Evolutionary conservation across 2,888 invertebrate species (phyloP), one percentile per base, ranked within the genome.

Genomic region (Notodonta ziczac): DNA sequence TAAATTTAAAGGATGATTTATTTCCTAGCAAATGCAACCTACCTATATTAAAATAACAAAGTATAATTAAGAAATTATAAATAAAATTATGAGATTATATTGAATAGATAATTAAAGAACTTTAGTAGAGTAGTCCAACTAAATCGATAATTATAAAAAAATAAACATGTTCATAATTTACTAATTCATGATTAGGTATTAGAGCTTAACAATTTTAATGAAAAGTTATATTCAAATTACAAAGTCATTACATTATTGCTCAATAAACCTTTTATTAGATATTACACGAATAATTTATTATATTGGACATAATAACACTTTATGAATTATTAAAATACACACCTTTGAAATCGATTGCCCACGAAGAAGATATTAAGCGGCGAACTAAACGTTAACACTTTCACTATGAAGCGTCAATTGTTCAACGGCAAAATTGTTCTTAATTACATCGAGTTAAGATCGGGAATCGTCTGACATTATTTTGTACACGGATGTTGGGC

Each of bases 301-400:
- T 65, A 67, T 69, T 71, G 61, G 13, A 62, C 59, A 65, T 66
- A 64, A 70, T 71, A 68, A 64, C 68, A 67, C 62, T 70, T 60
- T 66, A 72, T 67, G 66, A 66, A 72, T 69, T 63, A 75, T 69
- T 68, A 66, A 76, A 74, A 76, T 79, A 83, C 83, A 79, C 76
- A 83, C 83, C 83, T 83, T 83, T 74, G 61, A 63, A 76, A 71
- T 67, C 67, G 66, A 75, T 70, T 67, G 75, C 67, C 67, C 73
- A 77, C 69, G 77, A 77, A 75, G 72, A 75, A 63, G 67, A 64
- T 71, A 74, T 69, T 67, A 74, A 76, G 76, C 74, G 69, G 66
- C 57, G 75, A 77, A 69, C 70, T 72, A 72, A 67, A 61, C 56
- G 14, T 65, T 65, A 67, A 69, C 77, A 78, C 79, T 77, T 76